A percentile compares a stretch with the other conserved stretches of the same genome.
Conservation (phyloP, 1,140 invertebrate genomes). For the Zaprionus ornatus region DNA sequence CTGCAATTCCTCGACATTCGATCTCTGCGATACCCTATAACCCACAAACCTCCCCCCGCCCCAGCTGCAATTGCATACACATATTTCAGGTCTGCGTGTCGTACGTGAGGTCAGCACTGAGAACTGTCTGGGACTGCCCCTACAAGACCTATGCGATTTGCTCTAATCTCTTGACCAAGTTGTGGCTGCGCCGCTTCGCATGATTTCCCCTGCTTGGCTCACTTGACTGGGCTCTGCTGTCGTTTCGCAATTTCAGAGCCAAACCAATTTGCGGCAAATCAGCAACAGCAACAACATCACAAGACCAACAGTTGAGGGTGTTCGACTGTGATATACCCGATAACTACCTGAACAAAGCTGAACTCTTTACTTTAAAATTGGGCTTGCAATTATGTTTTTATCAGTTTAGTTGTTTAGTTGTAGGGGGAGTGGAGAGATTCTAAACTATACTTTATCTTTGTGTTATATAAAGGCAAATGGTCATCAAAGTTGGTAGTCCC, state of each 20-base stretch:
- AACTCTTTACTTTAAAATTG: too few species aligned
- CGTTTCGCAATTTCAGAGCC: constrained; percentile 32
- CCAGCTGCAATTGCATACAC: background rate
- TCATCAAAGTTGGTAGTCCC: too few species aligned
- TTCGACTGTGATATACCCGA: too few species aligned
- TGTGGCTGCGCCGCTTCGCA: constrained; percentile 65
- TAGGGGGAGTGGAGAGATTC: too few species aligned
- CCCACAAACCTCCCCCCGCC: background rate
- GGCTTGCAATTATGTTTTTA: too few species aligned
- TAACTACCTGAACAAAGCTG: constrained; percentile 20
- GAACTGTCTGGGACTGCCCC: background rate
- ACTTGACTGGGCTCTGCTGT: constrained; percentile 33
- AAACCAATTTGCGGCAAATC: constrained; percentile 49
- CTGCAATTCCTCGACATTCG: constrained; percentile 6
- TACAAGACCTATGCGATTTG: constrained; percentile 22
- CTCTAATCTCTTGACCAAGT: constrained; percentile 79
- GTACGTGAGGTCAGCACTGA: constrained; percentile 64
- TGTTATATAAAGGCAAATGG: too few species aligned
- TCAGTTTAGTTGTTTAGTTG: too few species aligned
- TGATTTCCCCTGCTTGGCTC: constrained; percentile 57
- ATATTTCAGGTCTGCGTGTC: background rate
- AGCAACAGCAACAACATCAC: constrained; percentile 22
- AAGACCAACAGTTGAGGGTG: background rate
- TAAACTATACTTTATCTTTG: too few species aligned
- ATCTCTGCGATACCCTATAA: background rate